phyloP scores from a whole-genome alignment of 2,888 invertebrate genomes.

The Leucophenga maculata region DNA sequence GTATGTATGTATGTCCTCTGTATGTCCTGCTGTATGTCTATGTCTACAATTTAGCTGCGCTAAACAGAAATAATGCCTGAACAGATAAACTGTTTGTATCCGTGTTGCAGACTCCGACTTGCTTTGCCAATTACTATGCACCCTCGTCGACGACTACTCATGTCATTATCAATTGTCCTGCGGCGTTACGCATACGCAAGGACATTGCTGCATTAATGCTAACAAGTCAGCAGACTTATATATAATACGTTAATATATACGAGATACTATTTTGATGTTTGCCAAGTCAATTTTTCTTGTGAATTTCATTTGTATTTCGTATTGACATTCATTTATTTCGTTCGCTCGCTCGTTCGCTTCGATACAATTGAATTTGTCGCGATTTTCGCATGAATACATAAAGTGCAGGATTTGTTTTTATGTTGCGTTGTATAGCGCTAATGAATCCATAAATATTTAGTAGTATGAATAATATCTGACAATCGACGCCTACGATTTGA shows the following conservation, averaged over 20 bases:
- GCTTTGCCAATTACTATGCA: constrained; percentile 16
- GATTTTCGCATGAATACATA: constrained; percentile 11
- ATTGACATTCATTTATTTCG: no score
- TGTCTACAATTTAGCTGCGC: background rate
- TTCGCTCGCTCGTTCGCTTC: no score
- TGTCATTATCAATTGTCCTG: constrained; percentile 14
- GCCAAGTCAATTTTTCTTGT: constrained; percentile 1
- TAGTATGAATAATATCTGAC: background rate
- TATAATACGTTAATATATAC: no score
- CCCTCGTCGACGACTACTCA: constrained; percentile 22
- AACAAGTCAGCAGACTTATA: no score
- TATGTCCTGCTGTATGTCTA: background rate
- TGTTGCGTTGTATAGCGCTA: background rate
- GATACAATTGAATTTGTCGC: background rate
- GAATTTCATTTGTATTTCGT: background rate
- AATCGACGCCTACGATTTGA: no score
- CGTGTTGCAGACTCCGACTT: background rate
- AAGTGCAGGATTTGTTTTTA: background rate
- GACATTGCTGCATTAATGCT: no score
- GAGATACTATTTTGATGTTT: background rate
- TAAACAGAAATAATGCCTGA: no score
- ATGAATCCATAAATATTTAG: constrained; percentile 15
- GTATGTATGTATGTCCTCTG: background rate
- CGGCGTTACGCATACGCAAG: background rate
- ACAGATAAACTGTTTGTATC: background rate